Percentiles rank a stretch among this genome's conserved stretches.
Conservation (phyloP, 2,113 vertebrate genomes). For the Seriola rivoliana region DNA sequence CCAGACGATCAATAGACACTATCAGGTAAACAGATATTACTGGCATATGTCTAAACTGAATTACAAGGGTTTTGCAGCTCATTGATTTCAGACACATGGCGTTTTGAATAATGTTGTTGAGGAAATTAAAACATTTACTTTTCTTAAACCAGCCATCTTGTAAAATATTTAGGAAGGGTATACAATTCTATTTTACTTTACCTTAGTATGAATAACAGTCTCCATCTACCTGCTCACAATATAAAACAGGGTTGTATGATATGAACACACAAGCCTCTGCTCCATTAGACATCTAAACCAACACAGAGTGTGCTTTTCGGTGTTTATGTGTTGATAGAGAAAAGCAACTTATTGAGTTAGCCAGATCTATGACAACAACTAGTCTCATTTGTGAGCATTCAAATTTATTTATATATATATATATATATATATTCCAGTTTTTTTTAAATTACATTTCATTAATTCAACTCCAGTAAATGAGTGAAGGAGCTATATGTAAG, state of each 20-base stretch:
- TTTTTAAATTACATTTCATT: too few species aligned
- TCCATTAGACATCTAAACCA: background rate
- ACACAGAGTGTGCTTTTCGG: background rate
- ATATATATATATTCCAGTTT: too few species aligned
- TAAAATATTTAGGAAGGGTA: background rate
- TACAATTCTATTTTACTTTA: background rate
- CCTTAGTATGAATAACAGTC: background rate
- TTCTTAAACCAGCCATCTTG: background rate
- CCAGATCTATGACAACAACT: background rate
- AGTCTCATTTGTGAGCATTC: too few species aligned
- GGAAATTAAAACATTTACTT: constrained; percentile 19
- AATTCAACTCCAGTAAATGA: too few species aligned
- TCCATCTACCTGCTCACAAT: background rate
- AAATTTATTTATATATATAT: too few species aligned
- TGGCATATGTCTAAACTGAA: constrained; percentile 66
- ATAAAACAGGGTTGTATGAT: background rate
- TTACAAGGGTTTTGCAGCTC: constrained; percentile 33
- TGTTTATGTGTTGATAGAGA: background rate
- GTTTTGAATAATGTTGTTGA: constrained; percentile 42
- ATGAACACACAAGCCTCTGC: background rate
- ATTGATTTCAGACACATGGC: constrained; percentile 49
- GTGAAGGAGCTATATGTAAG: too few species aligned
- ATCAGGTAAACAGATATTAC: constrained; percentile 69
- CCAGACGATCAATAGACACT: constrained; percentile 67
- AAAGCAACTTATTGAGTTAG: background rate